Conservation (phyloP, 2,888 invertebrate genomes). For the Aphodius granarius region DNA sequence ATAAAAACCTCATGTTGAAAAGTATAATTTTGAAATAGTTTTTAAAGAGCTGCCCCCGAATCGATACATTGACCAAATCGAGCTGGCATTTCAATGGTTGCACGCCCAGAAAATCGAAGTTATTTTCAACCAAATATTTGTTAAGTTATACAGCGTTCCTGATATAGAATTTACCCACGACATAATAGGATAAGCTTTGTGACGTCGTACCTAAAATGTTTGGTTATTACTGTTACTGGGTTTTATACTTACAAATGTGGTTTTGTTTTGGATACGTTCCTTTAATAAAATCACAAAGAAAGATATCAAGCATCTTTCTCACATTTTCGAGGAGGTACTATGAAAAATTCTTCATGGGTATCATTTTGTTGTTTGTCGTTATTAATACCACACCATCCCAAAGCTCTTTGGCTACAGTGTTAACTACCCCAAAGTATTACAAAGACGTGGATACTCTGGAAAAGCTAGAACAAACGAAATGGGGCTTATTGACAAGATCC, state of each 20-base stretch:
- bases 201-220: slow-evolving; percentile 52
- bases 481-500: slow-evolving; percentile 50
- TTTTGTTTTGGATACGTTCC: slow-evolving; percentile 26
- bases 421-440: slow-evolving; percentile 50
- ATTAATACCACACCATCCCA: slow-evolving; percentile 53
- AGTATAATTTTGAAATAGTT: slow-evolving; percentile 20
- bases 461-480: slow-evolving; percentile 46
- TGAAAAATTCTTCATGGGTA: slow-evolving; percentile 49
- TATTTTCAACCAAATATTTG: slow-evolving; percentile 50
- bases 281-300: neutral
- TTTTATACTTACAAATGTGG: slow-evolving; percentile 4
- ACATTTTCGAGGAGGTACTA: slow-evolving; percentile 48
- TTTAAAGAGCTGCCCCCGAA: neutral
- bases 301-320: slow-evolving; percentile 26
- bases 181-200: slow-evolving; percentile 51
- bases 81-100: slow-evolving; percentile 47
- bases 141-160: slow-evolving; percentile 51
- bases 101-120: slow-evolving; percentile 48
- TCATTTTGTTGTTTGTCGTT: slow-evolving; percentile 43
- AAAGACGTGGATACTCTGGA: slow-evolving; percentile 50
- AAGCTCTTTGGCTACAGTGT: slow-evolving; percentile 52
- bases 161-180: slow-evolving; percentile 51
- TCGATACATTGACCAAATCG: slow-evolving; percentile 31
- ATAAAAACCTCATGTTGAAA: slow-evolving; percentile 23
- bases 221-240: slow-evolving; percentile 46